Percentiles rank a stretch among this genome's conserved stretches.
Evolutionary conservation across 2,888 invertebrate genomes (phyloP).

Genomic region (Eustalomyia histrio): DNA sequence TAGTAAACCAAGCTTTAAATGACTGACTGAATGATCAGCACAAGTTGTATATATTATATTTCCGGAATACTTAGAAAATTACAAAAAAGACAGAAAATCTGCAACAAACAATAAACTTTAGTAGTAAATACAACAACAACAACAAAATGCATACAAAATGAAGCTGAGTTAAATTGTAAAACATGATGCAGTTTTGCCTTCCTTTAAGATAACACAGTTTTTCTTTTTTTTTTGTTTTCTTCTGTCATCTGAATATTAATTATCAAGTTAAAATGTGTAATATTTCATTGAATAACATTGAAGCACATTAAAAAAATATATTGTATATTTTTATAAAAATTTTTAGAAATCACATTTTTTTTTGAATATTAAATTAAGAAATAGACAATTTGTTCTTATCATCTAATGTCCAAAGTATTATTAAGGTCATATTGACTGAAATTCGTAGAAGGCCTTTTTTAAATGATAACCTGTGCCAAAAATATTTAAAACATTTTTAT

Average conservation of each 20-base stretch:
- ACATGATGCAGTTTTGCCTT: slow-evolving; percentile 2
- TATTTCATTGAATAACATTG: neutral
- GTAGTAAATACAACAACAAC: neutral
- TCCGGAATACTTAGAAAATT: slow-evolving; percentile 68
- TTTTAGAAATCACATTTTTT: neutral
- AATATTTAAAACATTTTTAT: neutral
- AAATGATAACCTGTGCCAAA: neutral
- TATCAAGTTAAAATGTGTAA: slow-evolving; percentile 1
- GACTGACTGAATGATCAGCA: slow-evolving; percentile 13
- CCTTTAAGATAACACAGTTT: slow-evolving; percentile 6
- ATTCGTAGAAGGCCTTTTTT: neutral
- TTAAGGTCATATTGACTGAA: neutral
- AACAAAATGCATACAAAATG: neutral
- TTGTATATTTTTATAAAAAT: neutral
- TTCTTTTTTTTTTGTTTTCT: neutral
- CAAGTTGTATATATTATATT: slow-evolving; percentile 67
- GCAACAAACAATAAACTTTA: slow-evolving; percentile 2
- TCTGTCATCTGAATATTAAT: neutral
- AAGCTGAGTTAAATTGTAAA: neutral
- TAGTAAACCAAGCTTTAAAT: slow-evolving; percentile 16
- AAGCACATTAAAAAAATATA: neutral
- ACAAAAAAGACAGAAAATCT: neutral
- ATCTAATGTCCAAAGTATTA: neutral
- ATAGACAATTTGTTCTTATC: neutral
- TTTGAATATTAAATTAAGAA: neutral